phyloP scores from a whole-genome alignment of 2,113 vertebrate species.

The Cinclus mexicanus region DNA sequence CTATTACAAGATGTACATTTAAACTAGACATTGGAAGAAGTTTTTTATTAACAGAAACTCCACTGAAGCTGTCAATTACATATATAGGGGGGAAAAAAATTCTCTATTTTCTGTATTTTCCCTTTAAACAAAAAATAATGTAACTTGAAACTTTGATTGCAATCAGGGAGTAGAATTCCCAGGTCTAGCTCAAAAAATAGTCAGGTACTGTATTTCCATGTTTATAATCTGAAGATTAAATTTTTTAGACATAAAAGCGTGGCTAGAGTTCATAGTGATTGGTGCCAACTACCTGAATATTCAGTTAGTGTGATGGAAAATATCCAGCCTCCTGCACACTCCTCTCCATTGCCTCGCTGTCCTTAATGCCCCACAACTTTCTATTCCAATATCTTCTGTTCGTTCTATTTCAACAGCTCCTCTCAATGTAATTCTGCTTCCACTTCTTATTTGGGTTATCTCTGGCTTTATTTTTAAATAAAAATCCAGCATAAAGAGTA shows the following conservation, averaged over 20 bases:
- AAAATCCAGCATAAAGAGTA: not conserved
- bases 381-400: not conserved
- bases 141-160: not conserved
- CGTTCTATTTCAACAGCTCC: not conserved
- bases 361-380: not conserved
- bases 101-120: not conserved
- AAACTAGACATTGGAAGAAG: not conserved
- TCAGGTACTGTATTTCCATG: not conserved
- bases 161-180: not conserved
- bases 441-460: not conserved
- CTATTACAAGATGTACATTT: not conserved
- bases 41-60: not conserved
- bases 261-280: not conserved
- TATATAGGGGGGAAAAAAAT: not conserved
- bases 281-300: not conserved
- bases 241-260: not conserved
- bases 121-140: not conserved
- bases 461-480: not conserved
- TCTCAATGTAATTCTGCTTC: not conserved
- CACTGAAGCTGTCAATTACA: not conserved
- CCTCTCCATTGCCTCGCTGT: fast-evolving
- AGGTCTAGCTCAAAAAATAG: not conserved
- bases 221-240: not conserved
- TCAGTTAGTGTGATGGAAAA: not conserved
- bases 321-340: not conserved